Percentiles rank a stretch among this genome's conserved stretches.
Conservation (phyloP, 2,113 vertebrate species). For the Nanger granti region DNA sequence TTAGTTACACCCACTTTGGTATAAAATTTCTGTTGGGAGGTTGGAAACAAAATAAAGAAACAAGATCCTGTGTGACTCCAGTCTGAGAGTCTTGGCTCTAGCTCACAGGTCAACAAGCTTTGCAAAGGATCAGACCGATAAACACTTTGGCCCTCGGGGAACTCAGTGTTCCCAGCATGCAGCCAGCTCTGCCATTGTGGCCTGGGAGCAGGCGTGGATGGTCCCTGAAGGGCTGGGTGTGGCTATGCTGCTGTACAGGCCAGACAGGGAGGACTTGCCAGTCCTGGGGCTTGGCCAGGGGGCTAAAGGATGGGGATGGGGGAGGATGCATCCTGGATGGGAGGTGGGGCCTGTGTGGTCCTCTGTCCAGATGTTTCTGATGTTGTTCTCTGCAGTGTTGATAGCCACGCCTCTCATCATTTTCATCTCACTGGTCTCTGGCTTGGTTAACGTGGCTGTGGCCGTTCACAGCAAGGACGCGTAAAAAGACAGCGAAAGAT, state of each 20-base stretch:
- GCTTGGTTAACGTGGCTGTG: neutral
- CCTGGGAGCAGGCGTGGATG: rapidly evolving
- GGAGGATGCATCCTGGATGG: neutral
- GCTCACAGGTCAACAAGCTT: neutral
- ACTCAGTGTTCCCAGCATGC: rapidly evolving
- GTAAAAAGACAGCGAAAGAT: neutral
- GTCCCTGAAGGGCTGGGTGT: no score
- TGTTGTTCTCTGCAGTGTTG: neutral
- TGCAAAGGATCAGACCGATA: neutral
- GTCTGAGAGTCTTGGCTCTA: no score
- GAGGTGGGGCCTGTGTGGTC: neutral
- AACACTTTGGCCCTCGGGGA: neutral
- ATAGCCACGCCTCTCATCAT: neutral
- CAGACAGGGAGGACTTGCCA: neutral
- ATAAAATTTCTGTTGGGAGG: neutral
- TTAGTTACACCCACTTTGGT: neutral
- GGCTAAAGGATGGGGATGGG: neutral
- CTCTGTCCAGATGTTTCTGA: neutral
- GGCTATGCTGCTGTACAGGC: no score
- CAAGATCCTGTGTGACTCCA: no score
- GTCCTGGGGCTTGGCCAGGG: no score
- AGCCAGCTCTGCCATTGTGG: rapidly evolving
- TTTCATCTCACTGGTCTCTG: neutral
- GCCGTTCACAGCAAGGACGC: neutral
- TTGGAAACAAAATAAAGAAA: neutral